A percentile compares a stretch with the other conserved stretches of the same genome.
phyloP scores from a whole-genome alignment of 2,888 invertebrate genomes.

The Trichacis sp. region DNA sequence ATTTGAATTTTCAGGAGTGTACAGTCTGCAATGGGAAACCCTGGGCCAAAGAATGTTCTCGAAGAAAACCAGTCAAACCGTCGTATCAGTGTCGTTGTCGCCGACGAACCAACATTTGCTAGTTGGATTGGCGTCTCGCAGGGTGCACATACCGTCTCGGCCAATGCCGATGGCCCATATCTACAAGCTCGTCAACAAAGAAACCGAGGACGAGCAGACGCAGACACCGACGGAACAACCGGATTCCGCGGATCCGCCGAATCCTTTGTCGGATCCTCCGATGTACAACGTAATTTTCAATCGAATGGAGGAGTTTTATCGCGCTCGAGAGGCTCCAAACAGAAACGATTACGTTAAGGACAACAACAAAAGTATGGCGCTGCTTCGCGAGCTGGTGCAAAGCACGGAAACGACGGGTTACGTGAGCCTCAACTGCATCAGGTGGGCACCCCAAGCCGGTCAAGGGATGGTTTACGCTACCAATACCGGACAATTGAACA shows the following conservation, averaged over 20 bases:
- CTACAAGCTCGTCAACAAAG: slow-evolving; percentile 54
- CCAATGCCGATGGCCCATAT: slow-evolving; percentile 60
- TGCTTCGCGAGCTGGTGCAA: slow-evolving; percentile 77
- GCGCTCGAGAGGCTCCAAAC: neutral
- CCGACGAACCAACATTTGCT: slow-evolving; percentile 83
- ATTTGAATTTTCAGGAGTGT: slow-evolving; percentile 80
- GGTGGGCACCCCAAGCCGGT: slow-evolving; percentile 86
- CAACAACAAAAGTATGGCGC: slow-evolving; percentile 66
- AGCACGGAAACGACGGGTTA: slow-evolving; percentile 74
- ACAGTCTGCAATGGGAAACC: slow-evolving; percentile 81
- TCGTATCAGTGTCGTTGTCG: slow-evolving; percentile 87
- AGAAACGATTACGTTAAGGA: slow-evolving; percentile 47
- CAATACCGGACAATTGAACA: slow-evolving; percentile 84
- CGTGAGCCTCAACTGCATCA: slow-evolving; percentile 84
- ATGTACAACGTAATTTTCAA: neutral
- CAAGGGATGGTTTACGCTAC: slow-evolving; percentile 89
- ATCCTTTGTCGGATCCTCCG: slow-evolving; percentile 4
- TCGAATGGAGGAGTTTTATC: neutral
- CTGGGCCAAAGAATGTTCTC: slow-evolving; percentile 84
- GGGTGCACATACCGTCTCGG: slow-evolving; percentile 70
- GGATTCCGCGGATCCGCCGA: slow-evolving; percentile 29
- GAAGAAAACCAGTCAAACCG: slow-evolving; percentile 82
- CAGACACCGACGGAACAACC: slow-evolving; percentile 18
- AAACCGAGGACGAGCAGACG: slow-evolving; percentile 42
- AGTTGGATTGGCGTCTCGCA: slow-evolving; percentile 81